Evolutionary conservation across 2,888 invertebrate genomes (phyloP), one percentile per base, ranked within the genome.

Genomic region (Brachyptera putata): DNA sequence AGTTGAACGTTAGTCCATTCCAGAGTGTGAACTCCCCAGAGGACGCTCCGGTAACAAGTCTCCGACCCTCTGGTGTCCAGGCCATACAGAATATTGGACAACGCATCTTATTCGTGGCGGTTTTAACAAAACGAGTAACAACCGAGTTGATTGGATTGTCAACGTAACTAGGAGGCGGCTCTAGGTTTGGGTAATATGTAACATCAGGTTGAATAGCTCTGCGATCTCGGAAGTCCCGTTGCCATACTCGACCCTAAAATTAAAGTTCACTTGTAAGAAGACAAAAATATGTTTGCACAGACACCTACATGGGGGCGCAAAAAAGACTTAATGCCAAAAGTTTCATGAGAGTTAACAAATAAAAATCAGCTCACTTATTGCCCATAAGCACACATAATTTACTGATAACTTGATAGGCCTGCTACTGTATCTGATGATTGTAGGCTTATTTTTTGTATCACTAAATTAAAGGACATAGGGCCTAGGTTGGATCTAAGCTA

Each of bases 1-100:
- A 99, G 79, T 99, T 99, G 77, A 99, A 99, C n/a, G 98, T 99
- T 25, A 99, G 83, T 26, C 99, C 99, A 80, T 99, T 99, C 99
- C 99, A 99, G 2, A 99, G 79, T 0, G 99, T 99, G 72, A 99
- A 99, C 77, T 99, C 99, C 46, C 99, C 99, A 59, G 97, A 97
- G 25, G 98, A 98, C 21, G 99, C 98, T 9, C 99, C 99, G 1
- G 99, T 99, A 4, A 99, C 93, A 63, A 99, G 80, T 67, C 99
- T 84, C 66, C 99, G 84, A 13, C 99, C 99, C 77, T 99, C 99
- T 0, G 99, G 99, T 4, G 99, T 99, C 99, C 99, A 99, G 13
- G 95, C 94, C 73, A 99, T 88, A 69, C 95, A 95, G 75, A 99
- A 99, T 70, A 99, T 96, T 0, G 99, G 99, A 78, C 99, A 99